Evolutionary conservation across 1,140 invertebrate species (phyloP).

Genomic region (Parapsyche elsis): DNA sequence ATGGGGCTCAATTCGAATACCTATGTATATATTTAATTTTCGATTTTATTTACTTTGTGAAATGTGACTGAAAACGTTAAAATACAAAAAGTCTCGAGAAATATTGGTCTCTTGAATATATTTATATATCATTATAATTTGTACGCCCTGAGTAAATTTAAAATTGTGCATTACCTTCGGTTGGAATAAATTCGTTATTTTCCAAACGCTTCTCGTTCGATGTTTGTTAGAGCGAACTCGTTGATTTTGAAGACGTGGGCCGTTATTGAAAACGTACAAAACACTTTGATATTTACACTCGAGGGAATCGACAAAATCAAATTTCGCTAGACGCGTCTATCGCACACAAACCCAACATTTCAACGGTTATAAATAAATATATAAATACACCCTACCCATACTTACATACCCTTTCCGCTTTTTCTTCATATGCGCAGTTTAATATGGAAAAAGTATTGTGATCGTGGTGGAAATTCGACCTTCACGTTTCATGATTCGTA

Average conservation of each 20-base stretch:
- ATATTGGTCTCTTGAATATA: no score
- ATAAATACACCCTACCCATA: not conserved
- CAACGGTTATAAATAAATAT: not conserved
- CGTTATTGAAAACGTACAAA: constrained; percentile 31
- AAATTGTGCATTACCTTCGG: not conserved
- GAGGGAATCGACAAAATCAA: constrained; percentile 33
- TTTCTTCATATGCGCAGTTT: no score
- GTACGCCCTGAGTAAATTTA: not conserved
- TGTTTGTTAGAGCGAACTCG: not conserved
- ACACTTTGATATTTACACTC: constrained; percentile 39
- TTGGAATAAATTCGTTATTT: not conserved
- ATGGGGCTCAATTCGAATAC: no score
- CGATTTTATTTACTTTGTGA: no score
- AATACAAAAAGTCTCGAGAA: no score
- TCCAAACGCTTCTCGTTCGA: not conserved
- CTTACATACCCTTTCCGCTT: not conserved
- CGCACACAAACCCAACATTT: not conserved
- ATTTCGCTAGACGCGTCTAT: not conserved
- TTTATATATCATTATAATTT: not conserved
- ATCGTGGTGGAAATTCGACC: no score
- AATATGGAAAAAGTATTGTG: no score
- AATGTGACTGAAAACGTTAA: no score
- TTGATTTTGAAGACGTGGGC: constrained; percentile 21
- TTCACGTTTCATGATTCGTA: no score
- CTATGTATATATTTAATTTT: no score